These are phyloP conservation scores for Grus americana DNA, from an alignment of 2,113 vertebrate species.

Conservation along the genomic window DNA sequence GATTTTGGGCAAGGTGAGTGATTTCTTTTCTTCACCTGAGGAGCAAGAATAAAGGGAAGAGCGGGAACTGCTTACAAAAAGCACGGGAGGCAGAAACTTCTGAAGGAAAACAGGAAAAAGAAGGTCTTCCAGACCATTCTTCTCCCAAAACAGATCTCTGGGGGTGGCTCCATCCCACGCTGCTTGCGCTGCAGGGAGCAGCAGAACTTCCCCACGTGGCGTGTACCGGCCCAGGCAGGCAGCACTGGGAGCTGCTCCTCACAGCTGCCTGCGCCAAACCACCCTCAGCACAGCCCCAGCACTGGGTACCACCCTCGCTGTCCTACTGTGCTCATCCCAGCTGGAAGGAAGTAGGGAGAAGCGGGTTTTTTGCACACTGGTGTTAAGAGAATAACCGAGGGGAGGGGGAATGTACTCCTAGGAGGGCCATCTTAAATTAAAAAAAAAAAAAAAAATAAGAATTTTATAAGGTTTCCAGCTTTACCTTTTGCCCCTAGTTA, in stretches of 20 bases:
- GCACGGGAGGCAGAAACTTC: not conserved
- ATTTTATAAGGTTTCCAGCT: not conserved
- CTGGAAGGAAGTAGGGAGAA: not conserved
- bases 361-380: rapidly evolving
- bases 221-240: rapidly evolving
- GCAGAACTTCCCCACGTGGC: rapidly evolving
- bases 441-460: not conserved
- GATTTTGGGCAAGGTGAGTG: not conserved
- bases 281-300: not conserved
- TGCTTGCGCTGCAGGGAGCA: rapidly evolving
- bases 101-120: not conserved
- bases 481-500: not conserved
- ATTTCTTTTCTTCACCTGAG: not conserved
- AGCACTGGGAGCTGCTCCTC: not conserved
- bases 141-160: rapidly evolving
- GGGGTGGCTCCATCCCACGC: rapidly evolving
- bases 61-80: not conserved
- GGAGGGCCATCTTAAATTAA: not conserved
- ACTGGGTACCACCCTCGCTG: rapidly evolving
- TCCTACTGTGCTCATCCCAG: not conserved
- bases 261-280: not conserved
- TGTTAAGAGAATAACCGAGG: not conserved
- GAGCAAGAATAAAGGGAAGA: not conserved
- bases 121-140: rapidly evolving
- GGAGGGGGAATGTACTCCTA: not conserved